Base-by-base conservation (phyloP, 2,888 invertebrate species). In the Chymomyza procnemis region DNA sequence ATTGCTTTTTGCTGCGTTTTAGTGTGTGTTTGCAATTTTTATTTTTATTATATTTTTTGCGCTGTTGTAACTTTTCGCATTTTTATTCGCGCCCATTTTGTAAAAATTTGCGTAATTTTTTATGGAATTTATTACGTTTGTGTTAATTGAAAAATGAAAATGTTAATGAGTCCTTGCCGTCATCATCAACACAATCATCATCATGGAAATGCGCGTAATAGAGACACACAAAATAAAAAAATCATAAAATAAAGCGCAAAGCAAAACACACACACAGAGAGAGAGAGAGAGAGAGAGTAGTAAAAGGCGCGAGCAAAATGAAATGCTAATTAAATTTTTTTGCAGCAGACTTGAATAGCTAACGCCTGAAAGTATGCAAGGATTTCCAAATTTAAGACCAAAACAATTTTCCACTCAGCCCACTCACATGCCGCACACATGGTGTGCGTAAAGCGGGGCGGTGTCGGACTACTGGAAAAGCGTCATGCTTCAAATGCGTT, bases 121-220 rank as follows among this genome's bases (percentile, higher is more conserved):
- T 60, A 67, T 57, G 78, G 78, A 85, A 87, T 87, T 86, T 88
- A 87, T 88, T 88, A 81, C 81, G 78, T 83, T 87, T 85, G 79
- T 80, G 85, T 85, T 88, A 87, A 88, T 88, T 87, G 88, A 85
- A 87, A 84, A 87, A 85, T 81, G 80, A 81, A 87, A 87, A 87
- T 80, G 86, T 80, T 87, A 88, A 88, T 87, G 87, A 88, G 84
- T 69, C 78, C 70, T 62, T 71, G 78, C 78, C 78, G 69, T 79
- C 71, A 81, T 79, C 34, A 41, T 41, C 34, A 41, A 12, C 34
- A 12, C 12, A 55, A 50, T 57, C 34, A 41, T 41, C 34, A 41
- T 41, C 61, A 50, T 57, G 58, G 46, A 63, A 61, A 58, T 46
- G 46, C 16, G 58, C 34, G 59, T 47, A 46, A 41, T 47, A 47